Conservation (phyloP, 1,140 invertebrate species). For the Wiebesia pumilae region DNA sequence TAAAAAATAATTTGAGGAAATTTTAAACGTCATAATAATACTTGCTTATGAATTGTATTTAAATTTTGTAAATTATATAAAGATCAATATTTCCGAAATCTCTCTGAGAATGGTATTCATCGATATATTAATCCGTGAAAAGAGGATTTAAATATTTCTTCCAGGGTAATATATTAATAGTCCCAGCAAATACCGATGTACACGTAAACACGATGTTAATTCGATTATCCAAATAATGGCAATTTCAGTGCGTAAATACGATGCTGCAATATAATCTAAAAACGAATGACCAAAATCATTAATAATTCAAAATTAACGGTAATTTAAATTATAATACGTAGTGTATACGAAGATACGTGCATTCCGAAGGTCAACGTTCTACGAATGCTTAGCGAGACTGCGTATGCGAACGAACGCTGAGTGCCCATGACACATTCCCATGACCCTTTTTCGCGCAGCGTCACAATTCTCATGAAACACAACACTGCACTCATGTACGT, state of each 20-base stretch:
- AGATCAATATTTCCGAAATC: no score
- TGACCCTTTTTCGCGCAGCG: constrained; percentile 72
- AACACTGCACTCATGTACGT: constrained; percentile 66
- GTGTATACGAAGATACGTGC: background rate
- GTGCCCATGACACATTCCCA: constrained; percentile 72
- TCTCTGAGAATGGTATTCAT: no score
- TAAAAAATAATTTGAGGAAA: background rate
- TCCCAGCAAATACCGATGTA: background rate
- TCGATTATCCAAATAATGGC: background rate
- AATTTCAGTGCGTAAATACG: background rate
- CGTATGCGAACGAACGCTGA: constrained; percentile 57
- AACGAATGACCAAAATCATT: background rate
- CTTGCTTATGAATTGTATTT: background rate
- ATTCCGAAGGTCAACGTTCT: constrained; percentile 67
- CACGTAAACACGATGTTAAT: background rate
- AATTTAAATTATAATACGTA: background rate
- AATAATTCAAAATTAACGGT: background rate
- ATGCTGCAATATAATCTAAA: background rate
- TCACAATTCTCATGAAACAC: constrained; percentile 74
- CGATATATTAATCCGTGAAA: no score
- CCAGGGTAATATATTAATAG: no score
- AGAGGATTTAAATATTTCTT: no score
- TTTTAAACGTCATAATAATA: background rate
- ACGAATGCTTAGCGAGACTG: constrained; percentile 67
- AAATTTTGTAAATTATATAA: no score